Evolutionary conservation across 2,888 invertebrate species (phyloP).

Genomic region (Eupithecia tripunctaria): DNA sequence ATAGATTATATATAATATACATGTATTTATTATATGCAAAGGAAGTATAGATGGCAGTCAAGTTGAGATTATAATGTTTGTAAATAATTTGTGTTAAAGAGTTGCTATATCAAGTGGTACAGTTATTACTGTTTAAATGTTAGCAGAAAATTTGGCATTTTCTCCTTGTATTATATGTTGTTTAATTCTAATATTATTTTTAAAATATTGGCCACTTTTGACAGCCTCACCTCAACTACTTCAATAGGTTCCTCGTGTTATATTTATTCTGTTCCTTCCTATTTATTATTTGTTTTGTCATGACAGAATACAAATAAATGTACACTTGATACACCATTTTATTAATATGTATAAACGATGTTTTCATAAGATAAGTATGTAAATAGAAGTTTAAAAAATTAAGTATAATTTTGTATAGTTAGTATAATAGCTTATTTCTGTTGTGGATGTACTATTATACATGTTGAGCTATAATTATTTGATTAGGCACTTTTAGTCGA

Average conservation of each 20-base stretch:
- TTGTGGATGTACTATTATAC: constrained; percentile 55
- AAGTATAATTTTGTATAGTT: constrained; percentile 75
- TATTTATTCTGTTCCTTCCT: neutral
- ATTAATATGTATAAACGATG: constrained; percentile 55
- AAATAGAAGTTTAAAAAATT: constrained; percentile 69
- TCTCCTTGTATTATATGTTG: neutral
- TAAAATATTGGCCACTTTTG: neutral
- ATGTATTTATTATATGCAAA: constrained; percentile 33
- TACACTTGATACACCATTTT: constrained; percentile 38
- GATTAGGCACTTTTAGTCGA: neutral
- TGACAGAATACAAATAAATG: neutral
- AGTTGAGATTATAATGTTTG: constrained; percentile 32
- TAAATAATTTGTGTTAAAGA: constrained; percentile 29
- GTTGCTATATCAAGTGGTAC: constrained; percentile 32
- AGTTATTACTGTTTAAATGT: neutral
- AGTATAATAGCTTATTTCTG: constrained; percentile 57
- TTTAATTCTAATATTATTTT: neutral
- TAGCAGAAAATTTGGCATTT: neutral
- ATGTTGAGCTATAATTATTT: neutral
- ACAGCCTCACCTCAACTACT: neutral
- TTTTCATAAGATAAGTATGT: constrained; percentile 71
- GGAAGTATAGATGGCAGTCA: constrained; percentile 29
- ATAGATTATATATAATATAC: constrained; percentile 13
- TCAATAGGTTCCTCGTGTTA: neutral
- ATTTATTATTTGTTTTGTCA: neutral